Conservation (phyloP, 2,113 vertebrate genomes). For the Bostrychus sinensis region DNA sequence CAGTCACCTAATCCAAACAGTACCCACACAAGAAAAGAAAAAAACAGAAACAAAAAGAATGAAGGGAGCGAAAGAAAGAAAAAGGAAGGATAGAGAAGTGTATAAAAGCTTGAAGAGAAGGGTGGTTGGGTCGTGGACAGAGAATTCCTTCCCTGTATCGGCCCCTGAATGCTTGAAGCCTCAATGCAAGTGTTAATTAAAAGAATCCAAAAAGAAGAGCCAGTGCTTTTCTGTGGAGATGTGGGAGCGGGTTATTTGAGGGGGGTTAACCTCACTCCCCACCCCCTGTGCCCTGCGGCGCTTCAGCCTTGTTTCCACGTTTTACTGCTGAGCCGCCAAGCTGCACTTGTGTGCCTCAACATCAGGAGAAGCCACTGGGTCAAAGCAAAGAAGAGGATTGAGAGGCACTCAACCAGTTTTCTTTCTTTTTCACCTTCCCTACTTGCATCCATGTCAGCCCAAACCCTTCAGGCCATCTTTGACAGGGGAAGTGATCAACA, state of each 20-base stretch:
- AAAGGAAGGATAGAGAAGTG: constrained; percentile 53
- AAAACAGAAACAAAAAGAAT: constrained; percentile 70
- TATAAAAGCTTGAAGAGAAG: constrained; percentile 57
- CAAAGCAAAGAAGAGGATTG: constrained; percentile 69
- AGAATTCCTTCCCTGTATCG: constrained; percentile 75
- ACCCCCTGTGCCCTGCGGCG: constrained; percentile 72
- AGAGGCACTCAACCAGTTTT: constrained; percentile 70
- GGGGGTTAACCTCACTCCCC: constrained; percentile 75
- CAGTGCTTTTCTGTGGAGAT: constrained; percentile 78
- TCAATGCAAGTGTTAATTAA: constrained; percentile 87
- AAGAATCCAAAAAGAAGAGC: constrained; percentile 84
- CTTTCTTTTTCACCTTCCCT: constrained; percentile 54
- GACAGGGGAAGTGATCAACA: constrained; percentile 77
- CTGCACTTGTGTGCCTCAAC: constrained; percentile 75
- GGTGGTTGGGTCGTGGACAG: constrained; percentile 44
- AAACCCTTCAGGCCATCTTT: constrained; percentile 71
- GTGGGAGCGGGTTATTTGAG: constrained; percentile 69
- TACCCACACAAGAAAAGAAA: constrained; percentile 65
- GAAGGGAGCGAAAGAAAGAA: constrained; percentile 52
- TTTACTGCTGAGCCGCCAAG: constrained; percentile 68
- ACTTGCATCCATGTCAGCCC: constrained; percentile 69
- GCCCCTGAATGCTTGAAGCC: constrained; percentile 67
- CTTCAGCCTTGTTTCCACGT: constrained; percentile 73
- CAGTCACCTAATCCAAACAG: constrained; percentile 80
- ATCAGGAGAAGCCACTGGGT: constrained; percentile 69